A percentile compares a stretch with the other conserved stretches of the same genome.
phyloP scores from a whole-genome alignment of 1,140 invertebrate species.

The Lasioglossum baleicum region DNA sequence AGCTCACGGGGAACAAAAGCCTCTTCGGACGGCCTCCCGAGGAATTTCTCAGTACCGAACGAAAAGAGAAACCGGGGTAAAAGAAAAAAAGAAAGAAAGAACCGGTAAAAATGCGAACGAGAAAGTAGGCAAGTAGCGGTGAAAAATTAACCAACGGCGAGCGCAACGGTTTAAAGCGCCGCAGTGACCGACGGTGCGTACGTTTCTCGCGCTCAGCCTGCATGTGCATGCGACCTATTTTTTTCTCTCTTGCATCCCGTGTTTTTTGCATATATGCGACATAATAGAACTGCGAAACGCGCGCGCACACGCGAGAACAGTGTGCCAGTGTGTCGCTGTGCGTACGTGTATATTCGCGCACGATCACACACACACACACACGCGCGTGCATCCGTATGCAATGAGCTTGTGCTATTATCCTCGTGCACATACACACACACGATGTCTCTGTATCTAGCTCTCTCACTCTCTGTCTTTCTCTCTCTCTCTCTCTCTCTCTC shows the following conservation, averaged over 20 bases:
- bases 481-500: too few species aligned
- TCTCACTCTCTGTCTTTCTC: too few species aligned
- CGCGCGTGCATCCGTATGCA: slow-evolving; percentile 43
- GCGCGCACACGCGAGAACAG: neutral
- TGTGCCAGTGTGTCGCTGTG: neutral
- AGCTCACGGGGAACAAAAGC: neutral
- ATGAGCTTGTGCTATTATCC: slow-evolving; percentile 52
- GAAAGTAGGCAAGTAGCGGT: slow-evolving; percentile 30
- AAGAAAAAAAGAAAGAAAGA: neutral
- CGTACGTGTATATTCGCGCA: slow-evolving; percentile 2
- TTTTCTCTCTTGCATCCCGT: slow-evolving; percentile 45
- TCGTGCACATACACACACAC: slow-evolving; percentile 30
- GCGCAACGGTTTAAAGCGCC: slow-evolving; percentile 46
- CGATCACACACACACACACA: neutral
- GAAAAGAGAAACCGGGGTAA: neutral
- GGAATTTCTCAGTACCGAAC: too few species aligned
- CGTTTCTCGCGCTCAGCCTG: slow-evolving; percentile 60
- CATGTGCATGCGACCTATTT: slow-evolving; percentile 68
- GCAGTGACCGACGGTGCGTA: slow-evolving; percentile 63
- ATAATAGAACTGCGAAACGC: too few species aligned
- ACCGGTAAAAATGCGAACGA: slow-evolving; percentile 18
- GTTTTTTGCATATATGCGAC: slow-evolving; percentile 29
- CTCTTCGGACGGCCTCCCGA: too few species aligned
- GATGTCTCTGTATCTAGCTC: slow-evolving; percentile 7
- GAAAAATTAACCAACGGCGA: slow-evolving; percentile 31